Evolutionary conservation across 2,888 invertebrate species (phyloP).

Genomic region (Drosophila monieri): DNA sequence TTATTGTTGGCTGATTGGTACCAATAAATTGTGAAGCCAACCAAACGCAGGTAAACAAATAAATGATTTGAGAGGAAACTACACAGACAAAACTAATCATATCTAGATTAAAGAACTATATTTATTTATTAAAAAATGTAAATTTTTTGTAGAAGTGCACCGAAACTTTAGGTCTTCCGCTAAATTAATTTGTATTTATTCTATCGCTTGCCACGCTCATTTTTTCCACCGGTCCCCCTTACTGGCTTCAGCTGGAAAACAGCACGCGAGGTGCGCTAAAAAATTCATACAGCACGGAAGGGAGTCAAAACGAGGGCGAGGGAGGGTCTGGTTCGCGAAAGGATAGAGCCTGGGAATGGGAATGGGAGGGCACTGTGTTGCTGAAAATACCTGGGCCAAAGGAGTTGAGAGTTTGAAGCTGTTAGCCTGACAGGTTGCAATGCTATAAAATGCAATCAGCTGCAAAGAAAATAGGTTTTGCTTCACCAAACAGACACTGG

Average conservation of each 20-base stretch:
- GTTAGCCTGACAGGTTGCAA: conserved; percentile 53
- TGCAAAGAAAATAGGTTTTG: conserved; percentile 76
- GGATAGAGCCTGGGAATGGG: conserved; percentile 31
- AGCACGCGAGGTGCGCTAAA: conserved; percentile 39
- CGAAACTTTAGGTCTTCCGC: conserved; percentile 43
- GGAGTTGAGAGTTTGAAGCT: conserved; percentile 47
- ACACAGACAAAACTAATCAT: neutral
- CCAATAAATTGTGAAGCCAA: conserved; percentile 55
- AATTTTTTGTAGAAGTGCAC: conserved; percentile 11
- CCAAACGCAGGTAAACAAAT: conserved; percentile 28
- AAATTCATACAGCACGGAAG: conserved; percentile 27
- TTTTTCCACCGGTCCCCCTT: neutral
- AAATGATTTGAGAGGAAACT: neutral
- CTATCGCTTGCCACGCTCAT: conserved; percentile 7
- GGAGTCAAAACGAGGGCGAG: neutral
- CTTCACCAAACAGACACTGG: conserved; percentile 62
- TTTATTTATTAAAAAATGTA: neutral
- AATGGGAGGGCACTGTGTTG: conserved; percentile 51
- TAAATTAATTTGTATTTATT: conserved; percentile 63
- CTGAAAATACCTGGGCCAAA: conserved; percentile 61
- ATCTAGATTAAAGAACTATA: neutral
- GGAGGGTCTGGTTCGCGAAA: neutral
- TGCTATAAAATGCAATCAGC: conserved; percentile 79
- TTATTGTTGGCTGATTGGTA: conserved; percentile 49
- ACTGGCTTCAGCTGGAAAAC: conserved; percentile 5